Evolutionary conservation across 2,888 invertebrate species (phyloP), one percentile per base, ranked within the genome.

Genomic region (Selenia dentaria): DNA sequence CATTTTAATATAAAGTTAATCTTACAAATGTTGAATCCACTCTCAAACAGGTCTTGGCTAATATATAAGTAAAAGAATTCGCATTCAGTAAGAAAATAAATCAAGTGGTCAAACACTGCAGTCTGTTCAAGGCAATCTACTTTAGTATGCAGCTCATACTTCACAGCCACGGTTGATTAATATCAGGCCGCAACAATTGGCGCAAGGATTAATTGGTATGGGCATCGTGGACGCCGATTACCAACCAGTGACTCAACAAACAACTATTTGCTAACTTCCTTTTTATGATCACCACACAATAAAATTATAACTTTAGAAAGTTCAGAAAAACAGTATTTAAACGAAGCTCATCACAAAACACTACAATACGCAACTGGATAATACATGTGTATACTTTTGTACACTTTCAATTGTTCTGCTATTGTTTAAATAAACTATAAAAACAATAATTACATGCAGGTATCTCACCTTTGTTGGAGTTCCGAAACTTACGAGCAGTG

Each of bases 201-300:
- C 54, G 62, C 46, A 58, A 57, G 63, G 51, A 65, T 69, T 70
- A 70, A 72, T 74, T 72, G 72, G 44, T 50, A 64, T 67, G 64
- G 65, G 67, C 67, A 62, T 49, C 37, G 60, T 52, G 54, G 44
- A 46, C 33, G 40, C 31, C 31, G 20, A 6, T 6, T 26, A 3
- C 2, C 16, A 16, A 16, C n/a, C n/a, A 34, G 62, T 84, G 84
- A 84, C 64, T 83, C 83, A 82, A 67, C 57, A 4, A 10, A 27
- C 48, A 75, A 64, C 51, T 63, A 83, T 82, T 67, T 55, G 40
- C 25, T 18, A 10, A 62, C 59, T 50, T 66, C 67, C 70, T 50
- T 62, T 43, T 26, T 22, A n/a, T 6, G 18, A 6, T 13, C 29
- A 11, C n/a, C 18, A 24, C 20, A 31, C 27, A 39, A 32, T 32